A percentile compares a stretch with the other conserved stretches of the same genome.
phyloP scores from a whole-genome alignment of 2,797 vertebrate species.

The Chloroceryle amazona region DNA sequence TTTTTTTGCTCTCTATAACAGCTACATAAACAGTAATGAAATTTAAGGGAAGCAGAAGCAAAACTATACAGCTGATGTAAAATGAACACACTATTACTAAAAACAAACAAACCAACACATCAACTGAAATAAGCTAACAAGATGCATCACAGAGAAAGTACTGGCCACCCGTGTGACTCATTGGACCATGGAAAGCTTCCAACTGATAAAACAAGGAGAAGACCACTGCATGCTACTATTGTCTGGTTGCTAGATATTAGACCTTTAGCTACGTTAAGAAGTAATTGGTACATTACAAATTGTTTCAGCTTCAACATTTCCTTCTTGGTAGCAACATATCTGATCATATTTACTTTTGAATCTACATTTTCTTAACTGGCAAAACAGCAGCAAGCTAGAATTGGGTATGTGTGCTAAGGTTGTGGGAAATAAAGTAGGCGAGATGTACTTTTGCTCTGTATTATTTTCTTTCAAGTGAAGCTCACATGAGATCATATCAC shows the following conservation, averaged over 20 bases:
- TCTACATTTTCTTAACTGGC: not conserved
- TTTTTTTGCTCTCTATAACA: not conserved
- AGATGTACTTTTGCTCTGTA: not conserved
- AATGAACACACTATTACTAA: not conserved
- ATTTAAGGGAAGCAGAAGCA: not conserved
- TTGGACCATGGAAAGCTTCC: not conserved
- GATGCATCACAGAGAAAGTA: not conserved
- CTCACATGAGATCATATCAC: not conserved
- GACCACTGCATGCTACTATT: not conserved
- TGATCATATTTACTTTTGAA: not conserved
- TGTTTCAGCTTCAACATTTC: not conserved
- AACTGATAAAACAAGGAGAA: not conserved
- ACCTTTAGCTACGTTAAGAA: not conserved
- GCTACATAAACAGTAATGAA: not conserved
- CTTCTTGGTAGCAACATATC: not conserved
- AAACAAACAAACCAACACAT: not conserved
- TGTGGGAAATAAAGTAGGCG: not conserved
- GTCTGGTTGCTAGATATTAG: not conserved
- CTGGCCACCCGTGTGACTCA: not conserved
- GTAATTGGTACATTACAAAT: not conserved
- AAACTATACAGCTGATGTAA: not conserved
- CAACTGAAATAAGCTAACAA: not conserved
- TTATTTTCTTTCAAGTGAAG: not conserved
- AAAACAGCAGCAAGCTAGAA: not conserved
- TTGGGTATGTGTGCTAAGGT: not conserved